These are phyloP conservation scores for Formica aserva DNA, from an alignment of 2,888 invertebrate genomes.

Conservation along the genomic window DNA sequence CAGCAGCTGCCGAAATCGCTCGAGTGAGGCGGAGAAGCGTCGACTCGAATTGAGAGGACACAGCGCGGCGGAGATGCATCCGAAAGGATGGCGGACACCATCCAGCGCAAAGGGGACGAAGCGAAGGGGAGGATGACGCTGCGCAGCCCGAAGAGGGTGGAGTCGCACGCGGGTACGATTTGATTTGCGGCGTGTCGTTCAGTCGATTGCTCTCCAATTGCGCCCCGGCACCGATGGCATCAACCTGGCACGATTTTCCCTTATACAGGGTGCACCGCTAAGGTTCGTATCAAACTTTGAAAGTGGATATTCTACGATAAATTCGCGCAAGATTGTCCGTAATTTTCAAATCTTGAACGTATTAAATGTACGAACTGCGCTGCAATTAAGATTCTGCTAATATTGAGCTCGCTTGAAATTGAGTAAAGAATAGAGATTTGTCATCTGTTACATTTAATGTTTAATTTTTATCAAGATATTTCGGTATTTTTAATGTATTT, in stretches of 20 bases:
- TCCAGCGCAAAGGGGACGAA: slow-evolving; percentile 22
- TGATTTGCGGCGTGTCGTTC: slow-evolving; percentile 85
- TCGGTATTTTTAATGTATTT: background rate
- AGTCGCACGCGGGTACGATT: slow-evolving; percentile 75
- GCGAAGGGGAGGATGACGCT: slow-evolving; percentile 54
- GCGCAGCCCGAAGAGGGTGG: slow-evolving; percentile 56
- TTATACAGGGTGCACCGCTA: slow-evolving; percentile 44
- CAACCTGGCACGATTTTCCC: slow-evolving; percentile 72
- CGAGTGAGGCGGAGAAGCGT: slow-evolving; percentile 74
- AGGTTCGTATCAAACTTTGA: background rate
- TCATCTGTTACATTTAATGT: background rate
- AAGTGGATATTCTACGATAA: background rate
- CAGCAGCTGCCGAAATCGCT: slow-evolving; percentile 80
- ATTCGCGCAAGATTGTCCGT: background rate
- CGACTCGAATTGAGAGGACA: slow-evolving; percentile 78
- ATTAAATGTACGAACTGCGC: background rate
- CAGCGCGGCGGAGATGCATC: slow-evolving; percentile 50
- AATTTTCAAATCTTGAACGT: background rate
- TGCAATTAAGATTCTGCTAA: background rate
- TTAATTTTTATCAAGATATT: background rate
- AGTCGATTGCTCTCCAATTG: slow-evolving; percentile 85
- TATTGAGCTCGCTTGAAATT: background rate
- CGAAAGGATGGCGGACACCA: slow-evolving; percentile 29
- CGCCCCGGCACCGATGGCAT: slow-evolving; percentile 79
- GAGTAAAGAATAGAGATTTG: background rate